A percentile compares a stretch with the other conserved stretches of the same genome.
Conservation (phyloP, 2,797 vertebrate genomes). For the Chaunax sp. region DNA sequence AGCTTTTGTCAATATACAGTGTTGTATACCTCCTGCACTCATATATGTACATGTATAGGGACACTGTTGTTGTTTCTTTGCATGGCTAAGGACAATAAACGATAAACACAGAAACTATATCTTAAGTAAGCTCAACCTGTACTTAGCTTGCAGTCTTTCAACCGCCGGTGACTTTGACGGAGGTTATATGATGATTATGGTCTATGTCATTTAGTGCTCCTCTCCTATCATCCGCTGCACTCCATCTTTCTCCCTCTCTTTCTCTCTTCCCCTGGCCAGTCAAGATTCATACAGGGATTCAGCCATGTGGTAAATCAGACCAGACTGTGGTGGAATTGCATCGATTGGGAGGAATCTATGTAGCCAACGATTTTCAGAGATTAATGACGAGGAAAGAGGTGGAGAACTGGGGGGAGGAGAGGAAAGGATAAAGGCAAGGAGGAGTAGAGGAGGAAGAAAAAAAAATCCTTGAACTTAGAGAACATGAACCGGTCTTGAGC, state of each 20-base stretch:
- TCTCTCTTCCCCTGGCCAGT: constrained; percentile 61
- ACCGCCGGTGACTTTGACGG: constrained; percentile 48
- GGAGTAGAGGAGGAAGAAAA: constrained; percentile 23
- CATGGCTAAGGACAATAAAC: background rate
- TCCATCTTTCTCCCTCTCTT: constrained; percentile 45
- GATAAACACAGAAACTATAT: background rate
- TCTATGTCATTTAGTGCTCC: constrained; percentile 62
- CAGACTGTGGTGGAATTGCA: constrained; percentile 81
- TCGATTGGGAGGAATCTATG: constrained; percentile 81
- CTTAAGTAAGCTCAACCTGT: constrained; percentile 20
- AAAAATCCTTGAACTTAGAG: constrained; percentile 40
- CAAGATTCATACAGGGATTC: constrained; percentile 76
- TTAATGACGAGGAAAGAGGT: constrained; percentile 79
- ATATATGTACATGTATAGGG: background rate
- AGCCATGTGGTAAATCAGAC: constrained; percentile 82
- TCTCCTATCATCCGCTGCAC: constrained; percentile 37
- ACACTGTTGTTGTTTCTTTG: constrained; percentile 11
- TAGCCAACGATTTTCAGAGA: constrained; percentile 83
- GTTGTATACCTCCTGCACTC: background rate
- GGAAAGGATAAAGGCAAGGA: constrained; percentile 36
- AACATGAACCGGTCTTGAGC: constrained; percentile 59
- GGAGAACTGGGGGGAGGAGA: constrained; percentile 58
- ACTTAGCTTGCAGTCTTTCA: constrained; percentile 29
- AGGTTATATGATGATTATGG: constrained; percentile 67
- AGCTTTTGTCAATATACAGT: constrained; percentile 9